Percentiles rank a stretch among this genome's conserved stretches.
Evolutionary conservation across 2,113 vertebrate genomes (phyloP).

Genomic region (Plecotus auritus): DNA sequence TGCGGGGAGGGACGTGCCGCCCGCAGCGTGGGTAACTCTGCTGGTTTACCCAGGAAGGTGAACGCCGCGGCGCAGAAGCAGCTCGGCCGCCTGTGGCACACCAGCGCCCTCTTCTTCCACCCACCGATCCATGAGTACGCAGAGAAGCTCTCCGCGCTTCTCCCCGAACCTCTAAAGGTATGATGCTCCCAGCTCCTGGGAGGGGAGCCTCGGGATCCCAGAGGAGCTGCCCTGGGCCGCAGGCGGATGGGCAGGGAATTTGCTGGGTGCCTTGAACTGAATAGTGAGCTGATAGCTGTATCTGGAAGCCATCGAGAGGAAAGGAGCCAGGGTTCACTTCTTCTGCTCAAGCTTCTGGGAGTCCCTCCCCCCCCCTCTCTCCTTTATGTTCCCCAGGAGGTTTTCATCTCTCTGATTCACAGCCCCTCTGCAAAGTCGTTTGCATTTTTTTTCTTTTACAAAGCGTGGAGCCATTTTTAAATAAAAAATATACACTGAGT

Average conservation of each 20-base stretch:
- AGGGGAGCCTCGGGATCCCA: neutral
- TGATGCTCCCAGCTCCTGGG: neutral
- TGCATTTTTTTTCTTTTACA: neutral
- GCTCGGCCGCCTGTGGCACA: conserved; percentile 90
- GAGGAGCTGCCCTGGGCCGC: neutral
- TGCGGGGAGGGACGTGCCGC: fast-evolving
- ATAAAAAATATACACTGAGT: neutral
- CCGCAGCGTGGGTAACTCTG: neutral
- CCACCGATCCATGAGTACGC: conserved; percentile 88
- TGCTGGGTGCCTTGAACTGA: neutral
- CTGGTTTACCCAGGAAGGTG: conserved; percentile 84
- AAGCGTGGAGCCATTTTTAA: neutral
- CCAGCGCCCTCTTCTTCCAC: conserved; percentile 86
- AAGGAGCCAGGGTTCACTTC: fast-evolving
- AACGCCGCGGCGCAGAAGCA: conserved; percentile 86
- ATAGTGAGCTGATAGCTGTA: neutral
- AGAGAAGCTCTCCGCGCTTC: conserved; percentile 86
- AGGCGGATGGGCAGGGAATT: neutral
- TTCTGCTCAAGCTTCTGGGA: neutral
- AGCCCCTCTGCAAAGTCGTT: neutral
- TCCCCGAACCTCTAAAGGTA: conserved; percentile 96
- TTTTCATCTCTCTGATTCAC: neutral
- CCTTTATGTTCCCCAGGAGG: neutral
- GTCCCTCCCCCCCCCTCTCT: neutral
- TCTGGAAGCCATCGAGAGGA: neutral